Conservation (phyloP, 2,888 invertebrate genomes). For the Chaetoderma sp. region DNA sequence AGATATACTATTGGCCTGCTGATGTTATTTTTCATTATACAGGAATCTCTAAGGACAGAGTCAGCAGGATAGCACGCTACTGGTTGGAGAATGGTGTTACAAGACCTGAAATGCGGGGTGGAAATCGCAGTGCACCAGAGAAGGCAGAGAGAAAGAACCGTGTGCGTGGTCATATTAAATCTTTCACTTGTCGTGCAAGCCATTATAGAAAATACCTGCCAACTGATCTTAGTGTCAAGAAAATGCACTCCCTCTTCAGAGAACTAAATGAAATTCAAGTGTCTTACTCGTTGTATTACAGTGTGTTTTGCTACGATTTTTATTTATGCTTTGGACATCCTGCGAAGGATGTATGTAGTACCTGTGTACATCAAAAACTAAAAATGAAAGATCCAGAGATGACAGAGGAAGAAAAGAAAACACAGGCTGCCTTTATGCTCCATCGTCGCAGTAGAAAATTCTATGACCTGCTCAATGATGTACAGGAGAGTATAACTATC, state of each 20-base stretch:
- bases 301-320: conserved; percentile 10
- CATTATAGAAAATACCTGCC: no score
- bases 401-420: neutral
- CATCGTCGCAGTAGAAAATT: conserved; percentile 8
- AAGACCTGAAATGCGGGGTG: no score
- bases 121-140: no score
- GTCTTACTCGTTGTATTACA: conserved; percentile 1
- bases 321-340: conserved; percentile 20
- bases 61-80: no score
- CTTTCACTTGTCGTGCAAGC: no score
- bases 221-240: neutral
- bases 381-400: neutral
- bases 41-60: no score
- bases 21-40: no score
- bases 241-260: conserved; percentile 11
- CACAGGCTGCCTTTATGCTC: neutral
- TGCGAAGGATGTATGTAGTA: conserved; percentile 14
- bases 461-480: conserved; percentile 16
- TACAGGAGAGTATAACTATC: conserved; percentile 2
- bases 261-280: conserved; percentile 2
- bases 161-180: no score
- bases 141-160: no score
- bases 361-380: neutral
- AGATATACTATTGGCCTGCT: no score
- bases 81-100: no score